Conservation (phyloP, 2,797 vertebrate species). For the Gouania willdenowi region DNA sequence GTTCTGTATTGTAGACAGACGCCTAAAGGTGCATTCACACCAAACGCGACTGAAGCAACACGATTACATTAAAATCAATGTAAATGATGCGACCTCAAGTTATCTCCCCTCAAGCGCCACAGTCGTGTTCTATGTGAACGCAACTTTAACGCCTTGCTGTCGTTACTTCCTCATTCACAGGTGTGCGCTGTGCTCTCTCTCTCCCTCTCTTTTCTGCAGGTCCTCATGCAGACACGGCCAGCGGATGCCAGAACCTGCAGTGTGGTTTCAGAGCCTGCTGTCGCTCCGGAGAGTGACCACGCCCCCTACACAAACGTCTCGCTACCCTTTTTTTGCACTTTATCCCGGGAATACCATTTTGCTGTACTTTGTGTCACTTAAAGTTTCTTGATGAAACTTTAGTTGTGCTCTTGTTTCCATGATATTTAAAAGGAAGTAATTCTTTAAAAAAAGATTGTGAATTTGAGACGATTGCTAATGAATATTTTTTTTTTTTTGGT, state of each 20-base stretch:
- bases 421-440: slow-evolving; percentile 41
- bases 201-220: slow-evolving; percentile 82
- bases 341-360: slow-evolving; percentile 73
- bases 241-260: slow-evolving; percentile 99
- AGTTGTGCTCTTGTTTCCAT: slow-evolving; percentile 25
- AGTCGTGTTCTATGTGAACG: no score
- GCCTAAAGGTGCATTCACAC: no score
- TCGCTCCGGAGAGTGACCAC: slow-evolving; percentile 91
- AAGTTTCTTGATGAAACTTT: slow-evolving; percentile 62
- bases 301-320: slow-evolving; percentile 54
- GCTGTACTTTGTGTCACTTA: slow-evolving; percentile 58
- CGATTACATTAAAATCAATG: no score
- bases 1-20: no score
- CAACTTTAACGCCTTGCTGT: no score
- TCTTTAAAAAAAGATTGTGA: slow-evolving; percentile 11
- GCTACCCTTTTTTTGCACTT: slow-evolving; percentile 82
- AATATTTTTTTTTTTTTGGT: slow-evolving; percentile 13
- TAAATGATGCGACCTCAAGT: no score
- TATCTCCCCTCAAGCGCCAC: no score
- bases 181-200: no score
- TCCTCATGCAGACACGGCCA: slow-evolving; percentile 95
- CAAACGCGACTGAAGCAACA: no score
- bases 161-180: no score
- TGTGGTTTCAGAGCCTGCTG: slow-evolving; percentile 98
- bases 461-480: slow-evolving; percentile 38